Conservation (phyloP, 2,797 vertebrate species). For the Myiothlypis coronata region DNA sequence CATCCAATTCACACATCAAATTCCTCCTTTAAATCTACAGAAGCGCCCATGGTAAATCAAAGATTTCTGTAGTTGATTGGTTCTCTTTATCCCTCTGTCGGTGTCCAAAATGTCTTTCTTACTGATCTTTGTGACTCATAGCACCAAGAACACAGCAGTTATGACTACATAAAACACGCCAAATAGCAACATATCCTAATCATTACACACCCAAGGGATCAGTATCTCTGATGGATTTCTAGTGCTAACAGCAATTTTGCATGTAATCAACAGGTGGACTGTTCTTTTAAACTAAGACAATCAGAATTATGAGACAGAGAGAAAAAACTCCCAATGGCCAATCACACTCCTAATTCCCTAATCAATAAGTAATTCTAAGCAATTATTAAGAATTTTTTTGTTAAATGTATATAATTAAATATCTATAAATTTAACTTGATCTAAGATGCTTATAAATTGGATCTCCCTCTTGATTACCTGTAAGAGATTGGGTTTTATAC, state of each 20-base stretch:
- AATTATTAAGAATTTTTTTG: background rate
- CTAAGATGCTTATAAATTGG: background rate
- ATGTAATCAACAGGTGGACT: background rate
- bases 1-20: background rate
- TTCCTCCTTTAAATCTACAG: background rate
- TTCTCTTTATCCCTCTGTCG: background rate
- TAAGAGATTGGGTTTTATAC: background rate
- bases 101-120: background rate
- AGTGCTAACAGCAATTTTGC: background rate
- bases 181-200: background rate
- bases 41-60: background rate
- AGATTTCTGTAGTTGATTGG: background rate
- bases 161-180: background rate
- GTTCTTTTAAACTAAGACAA: background rate
- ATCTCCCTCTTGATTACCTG: background rate
- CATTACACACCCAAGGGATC: background rate
- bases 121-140: background rate
- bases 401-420: background rate
- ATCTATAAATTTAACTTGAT: background rate
- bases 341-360: background rate
- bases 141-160: background rate
- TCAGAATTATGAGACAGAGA: background rate
- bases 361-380: background rate
- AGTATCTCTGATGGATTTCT: background rate
- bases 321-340: background rate